Conservation (phyloP, 2,888 invertebrate species). For the Phytoseiulus persimilis region DNA sequence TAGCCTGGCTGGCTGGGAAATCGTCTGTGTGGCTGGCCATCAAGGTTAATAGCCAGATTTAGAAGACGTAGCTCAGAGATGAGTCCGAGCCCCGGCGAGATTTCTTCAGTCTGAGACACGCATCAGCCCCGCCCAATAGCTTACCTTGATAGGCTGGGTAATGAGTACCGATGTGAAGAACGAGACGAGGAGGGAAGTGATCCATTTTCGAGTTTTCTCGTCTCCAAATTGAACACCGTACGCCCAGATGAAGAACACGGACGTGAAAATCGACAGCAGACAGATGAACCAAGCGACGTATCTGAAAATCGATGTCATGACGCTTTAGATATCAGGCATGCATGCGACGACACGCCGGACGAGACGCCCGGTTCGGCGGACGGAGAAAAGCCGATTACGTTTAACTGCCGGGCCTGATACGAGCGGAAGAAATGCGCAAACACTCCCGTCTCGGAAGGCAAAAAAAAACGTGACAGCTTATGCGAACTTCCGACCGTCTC, state of each 20-base stretch:
- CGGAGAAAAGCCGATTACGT: too few species aligned
- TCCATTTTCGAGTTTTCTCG: slow-evolving; percentile 52
- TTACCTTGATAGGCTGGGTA: slow-evolving; percentile 54
- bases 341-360: background rate
- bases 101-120: background rate
- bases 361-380: background rate
- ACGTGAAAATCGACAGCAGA: slow-evolving; percentile 49
- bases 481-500: too few species aligned
- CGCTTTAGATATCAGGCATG: background rate
- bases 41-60: background rate
- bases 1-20: background rate
- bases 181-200: slow-evolving; percentile 52
- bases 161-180: slow-evolving; percentile 53
- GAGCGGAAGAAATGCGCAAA: too few species aligned
- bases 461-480: too few species aligned
- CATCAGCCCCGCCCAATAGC: background rate
- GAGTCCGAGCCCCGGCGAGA: background rate
- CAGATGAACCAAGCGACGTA: slow-evolving; percentile 53
- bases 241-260: slow-evolving; percentile 52
- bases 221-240: slow-evolving; percentile 54
- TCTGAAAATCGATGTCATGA: background rate
- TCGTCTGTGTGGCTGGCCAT: background rate
- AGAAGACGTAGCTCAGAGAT: background rate
- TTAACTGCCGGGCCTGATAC: too few species aligned
- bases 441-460: too few species aligned